Percentiles rank a stretch among this genome's conserved stretches.
phyloP scores from a whole-genome alignment of 2,113 vertebrate genomes.

The Abramis brama region DNA sequence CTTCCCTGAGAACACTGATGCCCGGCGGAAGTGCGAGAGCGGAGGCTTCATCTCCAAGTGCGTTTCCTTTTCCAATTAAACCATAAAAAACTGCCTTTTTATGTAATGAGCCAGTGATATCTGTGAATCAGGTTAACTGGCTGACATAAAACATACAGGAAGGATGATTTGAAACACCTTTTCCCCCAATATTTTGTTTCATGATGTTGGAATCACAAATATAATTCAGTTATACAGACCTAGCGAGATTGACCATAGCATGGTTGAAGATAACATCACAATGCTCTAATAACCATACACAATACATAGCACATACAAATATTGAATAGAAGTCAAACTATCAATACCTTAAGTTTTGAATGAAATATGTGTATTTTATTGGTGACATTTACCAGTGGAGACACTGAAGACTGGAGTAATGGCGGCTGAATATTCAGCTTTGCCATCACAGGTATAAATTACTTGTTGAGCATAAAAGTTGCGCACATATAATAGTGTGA shows the following conservation, averaged over 20 bases:
- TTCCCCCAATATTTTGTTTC: no score
- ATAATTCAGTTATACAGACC: no score
- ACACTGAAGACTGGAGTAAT: neutral
- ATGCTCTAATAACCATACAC: no score
- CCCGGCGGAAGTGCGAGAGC: slow-evolving; percentile 94
- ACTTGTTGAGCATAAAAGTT: neutral
- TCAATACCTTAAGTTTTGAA: no score
- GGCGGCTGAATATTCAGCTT: neutral
- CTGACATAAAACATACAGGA: neutral
- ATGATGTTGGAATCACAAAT: no score
- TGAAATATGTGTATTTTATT: no score
- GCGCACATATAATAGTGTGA: neutral
- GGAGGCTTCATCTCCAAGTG: slow-evolving; percentile 99
- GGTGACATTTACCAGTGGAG: neutral
- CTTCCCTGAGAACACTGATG: slow-evolving; percentile 96
- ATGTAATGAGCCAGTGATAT: neutral
- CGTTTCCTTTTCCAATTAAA: slow-evolving; percentile 56
- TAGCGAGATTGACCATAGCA: no score
- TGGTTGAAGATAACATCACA: no score
- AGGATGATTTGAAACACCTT: no score
- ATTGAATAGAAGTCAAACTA: no score
- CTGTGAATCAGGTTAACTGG: neutral
- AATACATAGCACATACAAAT: no score
- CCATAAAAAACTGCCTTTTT: neutral
- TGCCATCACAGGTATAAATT: neutral